These are phyloP conservation scores for Tetheella fluctuosa DNA, from an alignment of 2,888 invertebrate genomes.

Conservation along the genomic window DNA sequence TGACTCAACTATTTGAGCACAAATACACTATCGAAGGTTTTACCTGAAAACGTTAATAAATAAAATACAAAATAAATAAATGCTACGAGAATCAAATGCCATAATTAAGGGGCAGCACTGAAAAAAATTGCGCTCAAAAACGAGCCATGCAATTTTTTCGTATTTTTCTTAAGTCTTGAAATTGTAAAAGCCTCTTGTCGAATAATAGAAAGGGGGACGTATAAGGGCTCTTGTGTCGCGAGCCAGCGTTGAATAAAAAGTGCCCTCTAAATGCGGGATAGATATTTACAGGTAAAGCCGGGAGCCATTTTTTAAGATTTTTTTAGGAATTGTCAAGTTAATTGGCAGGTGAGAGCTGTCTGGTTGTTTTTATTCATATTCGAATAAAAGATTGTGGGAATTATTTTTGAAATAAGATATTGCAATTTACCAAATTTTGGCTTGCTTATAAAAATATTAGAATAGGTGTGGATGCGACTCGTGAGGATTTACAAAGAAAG, in stretches of 20 bases:
- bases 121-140: conserved; percentile 34
- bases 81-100: conserved; percentile 10
- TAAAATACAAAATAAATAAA: neutral
- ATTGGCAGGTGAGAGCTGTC: conserved; percentile 27
- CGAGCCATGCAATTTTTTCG: conserved; percentile 41
- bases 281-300: conserved; percentile 57
- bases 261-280: conserved; percentile 46
- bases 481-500: no score
- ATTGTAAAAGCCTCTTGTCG: conserved; percentile 61
- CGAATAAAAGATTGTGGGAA: conserved; percentile 19
- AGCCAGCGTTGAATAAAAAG: conserved; percentile 55
- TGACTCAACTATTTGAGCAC: no score
- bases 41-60: no score
- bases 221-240: conserved; percentile 44
- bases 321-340: conserved; percentile 33
- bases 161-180: conserved; percentile 53
- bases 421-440: conserved; percentile 7
- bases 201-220: conserved; percentile 61
- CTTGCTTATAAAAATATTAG: conserved; percentile 1
- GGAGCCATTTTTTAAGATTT: conserved; percentile 45
- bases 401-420: conserved; percentile 12
- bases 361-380: conserved; percentile 16
- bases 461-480: no score
- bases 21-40: no score
- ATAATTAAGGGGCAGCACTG: conserved; percentile 29